Conservation (phyloP, 2,888 invertebrate species). For the Halocaridina rubra region DNA sequence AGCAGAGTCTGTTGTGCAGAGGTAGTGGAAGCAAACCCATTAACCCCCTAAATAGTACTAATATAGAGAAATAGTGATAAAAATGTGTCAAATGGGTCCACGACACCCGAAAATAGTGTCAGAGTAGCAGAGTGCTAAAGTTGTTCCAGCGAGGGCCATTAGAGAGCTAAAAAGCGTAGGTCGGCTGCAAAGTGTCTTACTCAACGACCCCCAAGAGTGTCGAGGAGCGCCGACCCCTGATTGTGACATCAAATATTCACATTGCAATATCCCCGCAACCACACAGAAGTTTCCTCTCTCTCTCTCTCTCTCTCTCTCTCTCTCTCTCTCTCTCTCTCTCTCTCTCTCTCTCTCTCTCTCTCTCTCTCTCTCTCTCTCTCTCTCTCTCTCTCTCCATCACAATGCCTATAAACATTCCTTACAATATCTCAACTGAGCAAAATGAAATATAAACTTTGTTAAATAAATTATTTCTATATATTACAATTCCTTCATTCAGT, state of each 20-base stretch:
- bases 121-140: background rate
- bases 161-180: conserved; percentile 20
- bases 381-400: conserved; percentile 7
- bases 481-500: too few species aligned
- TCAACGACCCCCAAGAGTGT: conserved; percentile 45
- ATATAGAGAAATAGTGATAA: background rate
- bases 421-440: too few species aligned
- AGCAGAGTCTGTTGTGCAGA: too few species aligned
- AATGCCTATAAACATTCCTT: background rate
- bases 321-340: conserved; percentile 8
- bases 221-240: conserved; percentile 46
- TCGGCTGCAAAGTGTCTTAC: conserved; percentile 32
- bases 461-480: too few species aligned
- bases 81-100: too few species aligned
- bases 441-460: too few species aligned
- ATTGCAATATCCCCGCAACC: conserved; percentile 6
- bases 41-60: too few species aligned
- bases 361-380: conserved; percentile 9
- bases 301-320: background rate
- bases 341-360: background rate
- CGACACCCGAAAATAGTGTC: background rate
- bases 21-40: too few species aligned
- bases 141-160: background rate
- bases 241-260: conserved; percentile 55
- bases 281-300: background rate